phyloP scores from a whole-genome alignment of 2,888 invertebrate genomes.

The Drosophila ezoana region DNA sequence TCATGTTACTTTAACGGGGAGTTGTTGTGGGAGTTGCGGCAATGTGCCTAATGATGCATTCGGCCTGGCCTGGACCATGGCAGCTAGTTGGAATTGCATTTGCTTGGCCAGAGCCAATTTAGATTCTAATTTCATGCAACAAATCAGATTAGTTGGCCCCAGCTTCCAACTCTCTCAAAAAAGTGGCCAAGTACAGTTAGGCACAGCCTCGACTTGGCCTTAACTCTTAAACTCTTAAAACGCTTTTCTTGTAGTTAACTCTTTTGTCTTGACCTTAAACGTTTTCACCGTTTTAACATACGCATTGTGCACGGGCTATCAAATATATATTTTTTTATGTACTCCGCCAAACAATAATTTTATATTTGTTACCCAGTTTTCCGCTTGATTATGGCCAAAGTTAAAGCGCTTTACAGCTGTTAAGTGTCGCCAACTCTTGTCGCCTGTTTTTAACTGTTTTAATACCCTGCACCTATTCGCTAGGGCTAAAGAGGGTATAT shows the following conservation, averaged over 20 bases:
- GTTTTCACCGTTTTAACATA: conserved; percentile 47
- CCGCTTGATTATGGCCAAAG: conserved; percentile 14
- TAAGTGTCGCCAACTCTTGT: conserved; percentile 76
- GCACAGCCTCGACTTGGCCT: conserved; percentile 8
- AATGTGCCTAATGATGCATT: conserved; percentile 74
- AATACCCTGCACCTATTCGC: neutral
- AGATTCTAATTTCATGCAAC: conserved; percentile 77
- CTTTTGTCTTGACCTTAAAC: conserved; percentile 51
- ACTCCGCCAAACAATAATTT: conserved; percentile 22
- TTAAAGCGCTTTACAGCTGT: conserved; percentile 59
- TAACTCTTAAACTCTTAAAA: conserved; percentile 5
- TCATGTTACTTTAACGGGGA: conserved; percentile 54
- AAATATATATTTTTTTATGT: conserved; percentile 49
- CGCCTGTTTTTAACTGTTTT: conserved; percentile 58
- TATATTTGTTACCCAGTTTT: conserved; percentile 28
- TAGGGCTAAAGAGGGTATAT: too few relatives aligned
- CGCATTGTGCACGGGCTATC: conserved; percentile 23
- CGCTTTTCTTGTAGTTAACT: conserved; percentile 14
- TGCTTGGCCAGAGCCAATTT: conserved; percentile 61
- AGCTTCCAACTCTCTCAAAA: conserved; percentile 27
- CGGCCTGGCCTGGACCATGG: conserved; percentile 28
- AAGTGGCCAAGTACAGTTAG: conserved; percentile 60
- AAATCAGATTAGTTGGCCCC: conserved; percentile 70
- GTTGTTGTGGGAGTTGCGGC: conserved; percentile 43
- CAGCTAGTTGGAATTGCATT: conserved; percentile 55